Conservation (phyloP, 2,888 invertebrate species). For the Drosophila mulleri region DNA sequence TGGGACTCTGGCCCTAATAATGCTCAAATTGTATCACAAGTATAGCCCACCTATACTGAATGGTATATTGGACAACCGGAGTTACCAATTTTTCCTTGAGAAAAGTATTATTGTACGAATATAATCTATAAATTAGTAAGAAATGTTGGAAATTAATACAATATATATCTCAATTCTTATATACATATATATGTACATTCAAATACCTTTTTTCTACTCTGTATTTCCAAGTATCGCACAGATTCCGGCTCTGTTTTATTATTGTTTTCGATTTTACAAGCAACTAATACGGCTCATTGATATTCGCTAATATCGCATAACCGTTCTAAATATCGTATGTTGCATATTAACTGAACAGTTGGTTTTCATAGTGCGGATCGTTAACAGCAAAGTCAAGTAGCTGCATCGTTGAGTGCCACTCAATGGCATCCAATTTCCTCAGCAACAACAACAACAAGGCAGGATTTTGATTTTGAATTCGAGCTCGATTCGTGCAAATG, state of each 20-base stretch:
- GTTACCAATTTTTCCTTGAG: too few relatives aligned
- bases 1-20: too few relatives aligned
- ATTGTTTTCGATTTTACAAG: neutral
- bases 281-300: neutral
- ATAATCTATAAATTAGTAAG: too few relatives aligned
- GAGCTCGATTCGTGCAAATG: neutral
- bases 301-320: neutral
- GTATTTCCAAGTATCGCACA: too few relatives aligned
- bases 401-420: conserved; percentile 1
- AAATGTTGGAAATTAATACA: too few relatives aligned
- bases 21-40: too few relatives aligned
- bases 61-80: too few relatives aligned
- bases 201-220: too few relatives aligned
- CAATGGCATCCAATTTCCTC: conserved; percentile 5
- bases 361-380: conserved; percentile 5
- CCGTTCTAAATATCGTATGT: neutral
- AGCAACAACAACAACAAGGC: neutral
- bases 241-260: neutral
- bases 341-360: conserved; percentile 8
- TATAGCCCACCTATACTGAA: too few relatives aligned
- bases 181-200: too few relatives aligned
- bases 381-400: neutral
- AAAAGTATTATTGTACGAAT: too few relatives aligned
- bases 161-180: too few relatives aligned
- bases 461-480: neutral